Conservation (phyloP, 2,113 vertebrate species). For the Cepphus grylle region DNA sequence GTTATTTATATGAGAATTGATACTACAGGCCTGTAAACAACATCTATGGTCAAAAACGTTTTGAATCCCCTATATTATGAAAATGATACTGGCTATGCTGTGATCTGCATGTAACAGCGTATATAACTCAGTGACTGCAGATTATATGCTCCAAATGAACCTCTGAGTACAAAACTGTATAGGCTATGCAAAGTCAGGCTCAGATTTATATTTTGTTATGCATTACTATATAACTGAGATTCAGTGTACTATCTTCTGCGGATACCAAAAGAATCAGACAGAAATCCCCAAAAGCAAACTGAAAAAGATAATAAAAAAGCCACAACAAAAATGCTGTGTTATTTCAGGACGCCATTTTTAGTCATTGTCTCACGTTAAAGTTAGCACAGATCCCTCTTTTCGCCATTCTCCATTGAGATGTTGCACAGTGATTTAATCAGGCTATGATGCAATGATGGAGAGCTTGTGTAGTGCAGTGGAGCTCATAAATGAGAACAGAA, state of each 20-base stretch:
- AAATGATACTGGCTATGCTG: background rate
- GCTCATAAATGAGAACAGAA: background rate
- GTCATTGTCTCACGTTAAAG: background rate
- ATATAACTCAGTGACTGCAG: background rate
- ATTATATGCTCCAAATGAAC: background rate
- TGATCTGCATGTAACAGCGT: background rate
- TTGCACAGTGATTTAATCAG: background rate
- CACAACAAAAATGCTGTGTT: background rate
- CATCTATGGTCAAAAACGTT: background rate
- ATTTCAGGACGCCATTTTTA: background rate
- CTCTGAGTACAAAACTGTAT: background rate
- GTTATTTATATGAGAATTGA: background rate
- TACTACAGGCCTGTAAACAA: background rate
- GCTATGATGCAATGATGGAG: background rate
- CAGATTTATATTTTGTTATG: background rate
- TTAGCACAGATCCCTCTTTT: background rate
- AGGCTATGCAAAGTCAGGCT: background rate
- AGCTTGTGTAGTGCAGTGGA: background rate
- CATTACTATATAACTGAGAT: background rate
- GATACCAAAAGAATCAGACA: background rate
- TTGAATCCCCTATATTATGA: background rate
- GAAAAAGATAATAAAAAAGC: background rate
- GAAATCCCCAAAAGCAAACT: background rate
- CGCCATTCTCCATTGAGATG: background rate
- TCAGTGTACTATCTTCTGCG: background rate